phyloP scores from a whole-genome alignment of 1,140 invertebrate species.

The Lepidotrigona ventralis region DNA sequence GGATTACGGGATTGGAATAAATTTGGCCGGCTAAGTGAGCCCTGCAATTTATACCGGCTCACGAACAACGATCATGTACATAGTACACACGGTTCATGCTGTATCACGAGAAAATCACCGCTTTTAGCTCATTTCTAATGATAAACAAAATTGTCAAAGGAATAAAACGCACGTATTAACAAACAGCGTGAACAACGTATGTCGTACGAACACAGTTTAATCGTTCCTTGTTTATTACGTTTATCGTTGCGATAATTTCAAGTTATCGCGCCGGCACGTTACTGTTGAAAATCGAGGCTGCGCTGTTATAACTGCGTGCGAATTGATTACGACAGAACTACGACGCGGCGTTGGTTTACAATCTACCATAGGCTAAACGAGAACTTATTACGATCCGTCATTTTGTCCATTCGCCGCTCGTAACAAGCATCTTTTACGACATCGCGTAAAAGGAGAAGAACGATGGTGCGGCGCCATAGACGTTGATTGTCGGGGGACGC shows the following conservation, averaged over 20 bases:
- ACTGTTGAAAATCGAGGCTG: neutral
- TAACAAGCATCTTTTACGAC: conserved; percentile 74
- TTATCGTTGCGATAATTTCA: neutral
- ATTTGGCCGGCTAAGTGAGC: conserved; percentile 67
- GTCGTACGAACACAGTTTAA: too few relatives aligned
- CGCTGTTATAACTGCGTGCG: neutral
- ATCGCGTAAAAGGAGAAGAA: conserved; percentile 66
- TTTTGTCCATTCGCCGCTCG: conserved; percentile 68
- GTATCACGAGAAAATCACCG: conserved; percentile 26
- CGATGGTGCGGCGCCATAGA: conserved; percentile 71
- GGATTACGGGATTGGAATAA: conserved; percentile 70
- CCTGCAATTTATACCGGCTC: conserved; percentile 63
- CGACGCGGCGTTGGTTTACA: conserved; percentile 30
- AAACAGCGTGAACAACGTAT: neutral
- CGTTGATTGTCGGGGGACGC: conserved; percentile 69
- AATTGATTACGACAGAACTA: conserved; percentile 44
- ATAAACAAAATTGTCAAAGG: conserved; percentile 33
- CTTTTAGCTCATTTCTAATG: conserved; percentile 44
- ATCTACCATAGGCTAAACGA: conserved; percentile 47
- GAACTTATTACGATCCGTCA: conserved; percentile 71
- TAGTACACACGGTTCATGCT: neutral
- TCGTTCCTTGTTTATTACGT: too few relatives aligned
- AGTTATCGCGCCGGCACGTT: neutral
- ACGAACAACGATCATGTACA: conserved; percentile 36
- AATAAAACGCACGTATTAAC: conserved; percentile 6